phyloP scores from a whole-genome alignment of 2,113 vertebrate species.

The Anguilla japonica region DNA sequence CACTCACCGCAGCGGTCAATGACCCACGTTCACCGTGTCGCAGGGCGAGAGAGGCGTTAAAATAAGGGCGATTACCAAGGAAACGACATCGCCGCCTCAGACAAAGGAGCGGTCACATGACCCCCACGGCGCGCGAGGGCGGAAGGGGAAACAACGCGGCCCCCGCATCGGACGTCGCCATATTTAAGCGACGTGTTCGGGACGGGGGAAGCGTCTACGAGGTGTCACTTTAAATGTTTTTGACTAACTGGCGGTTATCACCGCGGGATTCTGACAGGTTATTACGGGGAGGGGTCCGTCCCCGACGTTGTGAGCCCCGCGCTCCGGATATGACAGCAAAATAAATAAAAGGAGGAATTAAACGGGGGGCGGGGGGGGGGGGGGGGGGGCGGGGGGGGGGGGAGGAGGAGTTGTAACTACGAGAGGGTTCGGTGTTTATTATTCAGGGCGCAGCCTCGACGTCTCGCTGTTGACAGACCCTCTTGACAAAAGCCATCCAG shows the following conservation, averaged over 20 bases:
- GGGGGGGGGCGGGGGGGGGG: not conserved
- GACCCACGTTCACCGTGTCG: not conserved
- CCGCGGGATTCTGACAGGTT: not conserved
- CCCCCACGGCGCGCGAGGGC: too few relatives aligned
- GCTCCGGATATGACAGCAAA: constrained; percentile 24
- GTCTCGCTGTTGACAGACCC: constrained; percentile 76
- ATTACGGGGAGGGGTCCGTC: not conserved
- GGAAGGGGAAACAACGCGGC: not conserved
- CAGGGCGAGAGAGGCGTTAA: constrained; percentile 6
- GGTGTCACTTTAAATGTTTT: not conserved
- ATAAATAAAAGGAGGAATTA: constrained; percentile 21
- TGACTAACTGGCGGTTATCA: not conserved
- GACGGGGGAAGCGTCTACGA: not conserved
- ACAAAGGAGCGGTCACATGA: not conserved
- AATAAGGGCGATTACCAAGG: not conserved
- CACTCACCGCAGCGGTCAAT: not conserved
- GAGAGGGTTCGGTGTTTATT: constrained; percentile 73
- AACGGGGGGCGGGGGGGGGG: constrained; percentile 7
- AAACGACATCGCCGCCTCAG: not conserved
- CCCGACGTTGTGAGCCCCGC: not conserved
- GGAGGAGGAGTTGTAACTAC: constrained; percentile 37
- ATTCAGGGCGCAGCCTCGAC: constrained; percentile 75
- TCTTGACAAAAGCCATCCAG: constrained; percentile 85
- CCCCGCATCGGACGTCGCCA: not conserved
- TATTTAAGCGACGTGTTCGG: not conserved